Conservation (phyloP, 2,113 vertebrate species). For the Hemichromis elongatus region DNA sequence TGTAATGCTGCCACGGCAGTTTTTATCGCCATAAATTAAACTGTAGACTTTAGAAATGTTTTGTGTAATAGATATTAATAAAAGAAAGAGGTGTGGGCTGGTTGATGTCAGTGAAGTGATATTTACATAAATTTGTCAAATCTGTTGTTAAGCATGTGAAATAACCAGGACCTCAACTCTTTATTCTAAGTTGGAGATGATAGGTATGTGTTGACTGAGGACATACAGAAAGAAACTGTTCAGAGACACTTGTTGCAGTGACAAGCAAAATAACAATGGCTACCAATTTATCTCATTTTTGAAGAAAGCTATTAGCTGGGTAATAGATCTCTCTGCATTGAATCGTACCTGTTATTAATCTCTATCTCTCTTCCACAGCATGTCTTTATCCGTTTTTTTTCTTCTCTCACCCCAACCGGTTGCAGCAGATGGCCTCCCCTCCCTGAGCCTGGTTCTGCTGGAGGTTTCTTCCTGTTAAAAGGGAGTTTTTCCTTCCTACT, state of each 20-base stretch:
- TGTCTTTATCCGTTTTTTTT: too few species aligned
- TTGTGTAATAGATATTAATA: neutral
- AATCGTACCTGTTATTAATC: too few species aligned
- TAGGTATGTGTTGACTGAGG: neutral
- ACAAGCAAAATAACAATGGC: neutral
- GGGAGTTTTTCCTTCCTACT: too few species aligned
- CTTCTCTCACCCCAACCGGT: too few species aligned
- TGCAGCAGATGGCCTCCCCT: too few species aligned
- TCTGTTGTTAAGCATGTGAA: neutral
- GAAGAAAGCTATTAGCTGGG: neutral
- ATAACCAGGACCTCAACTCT: neutral
- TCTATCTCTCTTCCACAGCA: too few species aligned
- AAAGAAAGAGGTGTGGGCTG: neutral
- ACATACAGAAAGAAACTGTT: neutral
- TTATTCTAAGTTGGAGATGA: neutral
- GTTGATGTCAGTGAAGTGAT: neutral
- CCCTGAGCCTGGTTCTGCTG: too few species aligned
- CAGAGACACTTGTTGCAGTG: neutral
- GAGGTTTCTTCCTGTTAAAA: too few species aligned
- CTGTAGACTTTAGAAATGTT: neutral
- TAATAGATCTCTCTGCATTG: too few species aligned
- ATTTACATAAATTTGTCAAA: neutral
- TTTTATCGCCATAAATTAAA: neutral
- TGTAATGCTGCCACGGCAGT: neutral
- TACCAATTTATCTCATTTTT: neutral